A percentile compares a stretch with the other conserved stretches of the same genome.
Evolutionary conservation across 2,888 invertebrate species (phyloP).

Genomic region (Orthonychiurus folsomi): DNA sequence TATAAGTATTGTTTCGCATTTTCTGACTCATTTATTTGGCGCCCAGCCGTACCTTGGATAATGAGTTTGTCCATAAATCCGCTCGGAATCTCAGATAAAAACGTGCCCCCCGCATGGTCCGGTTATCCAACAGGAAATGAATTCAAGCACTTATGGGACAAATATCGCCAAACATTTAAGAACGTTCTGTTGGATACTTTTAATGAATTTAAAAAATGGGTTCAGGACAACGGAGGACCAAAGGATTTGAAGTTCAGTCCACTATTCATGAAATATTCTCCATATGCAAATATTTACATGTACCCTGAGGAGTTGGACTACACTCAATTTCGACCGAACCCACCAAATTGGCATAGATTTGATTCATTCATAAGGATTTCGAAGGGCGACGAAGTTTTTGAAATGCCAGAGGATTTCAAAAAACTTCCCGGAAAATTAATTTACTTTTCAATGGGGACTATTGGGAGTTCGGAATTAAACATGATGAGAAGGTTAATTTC

Average conservation of each 20-base stretch:
- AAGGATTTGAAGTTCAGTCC: not conserved
- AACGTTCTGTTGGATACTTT: not conserved
- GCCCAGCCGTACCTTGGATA: constrained; percentile 2
- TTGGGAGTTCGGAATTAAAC: no score
- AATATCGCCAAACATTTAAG: not conserved
- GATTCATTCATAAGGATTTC: not conserved
- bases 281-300: not conserved
- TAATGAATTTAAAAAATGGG: constrained; percentile 1
- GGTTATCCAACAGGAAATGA: not conserved
- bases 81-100: not conserved
- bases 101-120: not conserved
- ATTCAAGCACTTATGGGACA: not conserved
- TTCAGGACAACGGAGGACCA: not conserved
- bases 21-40: no score
- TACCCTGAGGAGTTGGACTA: not conserved
- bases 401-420: no score
- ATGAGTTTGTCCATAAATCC: not conserved
- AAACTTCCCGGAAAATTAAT: no score
- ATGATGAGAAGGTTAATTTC: no score
- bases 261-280: not conserved
- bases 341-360: not conserved
- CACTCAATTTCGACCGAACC: not conserved
- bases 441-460: no score
- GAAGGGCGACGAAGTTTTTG: not conserved
- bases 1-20: not conserved